A percentile compares a stretch with the other conserved stretches of the same genome.
Conservation (phyloP, 2,888 invertebrate species). For the Stenotaenia linearis region DNA sequence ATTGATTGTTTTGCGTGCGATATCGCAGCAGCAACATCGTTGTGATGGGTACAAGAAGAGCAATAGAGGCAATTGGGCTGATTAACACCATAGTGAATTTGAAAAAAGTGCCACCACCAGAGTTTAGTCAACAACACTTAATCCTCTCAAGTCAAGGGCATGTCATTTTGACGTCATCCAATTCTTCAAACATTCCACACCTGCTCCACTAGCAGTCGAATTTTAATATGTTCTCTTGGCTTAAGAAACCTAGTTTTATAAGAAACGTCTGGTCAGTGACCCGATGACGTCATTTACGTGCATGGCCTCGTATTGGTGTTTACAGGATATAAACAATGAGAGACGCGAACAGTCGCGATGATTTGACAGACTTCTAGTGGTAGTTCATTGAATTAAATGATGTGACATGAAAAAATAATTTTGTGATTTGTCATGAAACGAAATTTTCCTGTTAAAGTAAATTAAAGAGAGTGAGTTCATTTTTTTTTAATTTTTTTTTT, state of each 20-base stretch:
- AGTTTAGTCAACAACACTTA: background rate
- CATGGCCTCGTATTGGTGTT: background rate
- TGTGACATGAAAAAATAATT: background rate
- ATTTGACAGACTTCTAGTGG: background rate
- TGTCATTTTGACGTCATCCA: background rate
- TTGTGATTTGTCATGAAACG: too few relatives aligned
- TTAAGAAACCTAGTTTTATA: background rate
- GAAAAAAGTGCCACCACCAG: background rate
- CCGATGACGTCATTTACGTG: background rate
- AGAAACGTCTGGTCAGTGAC: background rate
- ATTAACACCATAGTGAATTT: background rate
- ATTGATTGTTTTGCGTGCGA: background rate
- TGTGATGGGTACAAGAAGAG: constrained; percentile 18
- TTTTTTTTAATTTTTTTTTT: too few relatives aligned
- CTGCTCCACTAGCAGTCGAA: background rate
- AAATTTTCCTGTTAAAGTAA: too few relatives aligned
- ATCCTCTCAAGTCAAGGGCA: background rate
- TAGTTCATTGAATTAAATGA: background rate
- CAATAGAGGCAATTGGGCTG: constrained; percentile 22
- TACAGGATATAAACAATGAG: background rate
- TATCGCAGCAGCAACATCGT: constrained; percentile 7
- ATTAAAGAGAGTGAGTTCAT: too few relatives aligned
- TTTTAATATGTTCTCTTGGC: background rate
- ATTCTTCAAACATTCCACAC: background rate
- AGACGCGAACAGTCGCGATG: background rate